phyloP scores from a whole-genome alignment of 2,888 invertebrate genomes.

The Melitaea athalia region DNA sequence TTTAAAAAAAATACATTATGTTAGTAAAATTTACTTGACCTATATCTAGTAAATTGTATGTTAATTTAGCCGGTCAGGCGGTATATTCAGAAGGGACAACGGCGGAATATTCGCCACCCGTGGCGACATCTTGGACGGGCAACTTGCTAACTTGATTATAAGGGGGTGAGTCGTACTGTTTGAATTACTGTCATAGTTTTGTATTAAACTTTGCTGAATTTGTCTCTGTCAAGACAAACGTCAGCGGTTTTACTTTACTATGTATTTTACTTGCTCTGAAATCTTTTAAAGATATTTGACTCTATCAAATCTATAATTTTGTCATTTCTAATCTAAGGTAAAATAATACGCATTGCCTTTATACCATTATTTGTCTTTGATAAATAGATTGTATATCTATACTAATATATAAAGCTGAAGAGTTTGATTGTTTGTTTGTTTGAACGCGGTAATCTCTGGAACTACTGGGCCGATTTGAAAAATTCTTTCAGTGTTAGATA shows the following conservation, averaged over 20 bases:
- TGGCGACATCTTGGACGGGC: slow-evolving; percentile 67
- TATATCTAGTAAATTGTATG: slow-evolving; percentile 59
- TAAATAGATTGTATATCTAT: no score
- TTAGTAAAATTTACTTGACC: slow-evolving; percentile 4
- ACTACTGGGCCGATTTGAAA: no score
- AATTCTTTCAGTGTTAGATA: no score
- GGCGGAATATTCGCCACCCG: slow-evolving; percentile 59
- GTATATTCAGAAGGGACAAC: slow-evolving; percentile 61
- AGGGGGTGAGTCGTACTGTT: slow-evolving; percentile 45
- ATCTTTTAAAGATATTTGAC: no score
- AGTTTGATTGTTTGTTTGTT: no score
- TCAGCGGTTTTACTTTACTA: slow-evolving; percentile 13
- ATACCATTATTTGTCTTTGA: no score
- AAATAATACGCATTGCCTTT: no score
- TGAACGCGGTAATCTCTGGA: no score
- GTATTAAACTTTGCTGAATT: slow-evolving; percentile 43
- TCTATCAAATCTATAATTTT: no score
- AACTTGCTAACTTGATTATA: slow-evolving; percentile 74
- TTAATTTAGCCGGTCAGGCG: slow-evolving; percentile 63
- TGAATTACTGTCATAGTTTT: slow-evolving; percentile 51
- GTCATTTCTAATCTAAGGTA: no score
- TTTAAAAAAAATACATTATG: no score
- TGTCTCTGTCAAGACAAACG: slow-evolving; percentile 29
- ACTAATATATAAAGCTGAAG: no score
- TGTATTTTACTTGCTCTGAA: background rate